Base-by-base conservation (phyloP, 2,888 invertebrate species). In the Stenodera caucasica region DNA sequence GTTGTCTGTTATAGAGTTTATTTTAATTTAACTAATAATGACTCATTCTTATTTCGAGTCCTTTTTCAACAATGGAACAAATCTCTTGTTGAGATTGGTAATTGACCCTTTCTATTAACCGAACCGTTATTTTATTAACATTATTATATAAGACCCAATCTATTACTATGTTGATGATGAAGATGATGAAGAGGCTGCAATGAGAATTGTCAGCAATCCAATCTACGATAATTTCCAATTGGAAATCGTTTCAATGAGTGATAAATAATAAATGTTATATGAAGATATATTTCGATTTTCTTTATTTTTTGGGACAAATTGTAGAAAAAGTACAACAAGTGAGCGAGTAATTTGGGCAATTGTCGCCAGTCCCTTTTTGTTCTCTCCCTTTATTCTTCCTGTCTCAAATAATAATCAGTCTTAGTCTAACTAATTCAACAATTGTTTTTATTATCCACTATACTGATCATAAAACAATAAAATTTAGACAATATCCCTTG, bases 71-170 rank as follows among this genome's bases (percentile, higher is more conserved):
- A 67, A 70, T 70, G 68, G 65, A 72, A 72, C 65, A 72, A 72
- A 74, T 74, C 73, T 72, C 71, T 72, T 69, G 64, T 64, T 64
- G 57, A 70, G 70, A 72, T 70, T 74, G 70, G 64, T 69, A 74
- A 68, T 74, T 74, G 72, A 72, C 72, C 72, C 65, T 61, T 60
- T 67, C 45, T 65, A 64, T 61, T 67, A 70, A 70, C 70, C 45
- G 45, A 68, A 71, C 70, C 66, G 62, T 68, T 67, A 71, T 72
- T 68, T 70, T 69, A 69, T 70, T 72, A 70, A 70, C 58, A 63
- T 69, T 66, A 67, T 67, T 67, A 65, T 66, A 67, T 61, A 60
- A 64, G 64, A 60, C 64, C 67, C 45, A 45, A 45, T 45, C 45
- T 45, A 45, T 45, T 23, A 45, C 12, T 2, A 45, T 23, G 12